These are phyloP conservation scores for Palaemon carinicauda DNA, from an alignment of 1,140 invertebrate species.

Conservation along the genomic window DNA sequence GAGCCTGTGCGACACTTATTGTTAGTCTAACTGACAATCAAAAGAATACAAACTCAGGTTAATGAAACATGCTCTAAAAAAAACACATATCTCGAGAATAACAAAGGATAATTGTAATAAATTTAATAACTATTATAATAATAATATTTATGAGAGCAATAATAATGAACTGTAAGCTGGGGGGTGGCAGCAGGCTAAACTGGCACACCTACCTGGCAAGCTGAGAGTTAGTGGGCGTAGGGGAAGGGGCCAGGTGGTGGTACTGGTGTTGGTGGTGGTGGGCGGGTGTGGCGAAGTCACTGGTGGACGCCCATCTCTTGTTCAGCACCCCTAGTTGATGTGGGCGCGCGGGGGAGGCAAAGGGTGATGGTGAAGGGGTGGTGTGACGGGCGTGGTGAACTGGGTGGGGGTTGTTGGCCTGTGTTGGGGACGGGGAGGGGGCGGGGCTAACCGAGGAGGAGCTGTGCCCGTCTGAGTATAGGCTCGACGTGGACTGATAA, in stretches of 20 bases:
- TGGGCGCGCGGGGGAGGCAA: slow-evolving; percentile 59
- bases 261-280: slow-evolving; percentile 48
- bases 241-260: slow-evolving; percentile 1
- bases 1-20: too few relatives aligned
- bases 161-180: not conserved
- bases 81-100: not conserved
- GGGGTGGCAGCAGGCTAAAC: not conserved
- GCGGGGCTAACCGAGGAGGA: slow-evolving; percentile 83
- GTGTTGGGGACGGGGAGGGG: slow-evolving; percentile 80
- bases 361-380: slow-evolving; percentile 60
- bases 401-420: slow-evolving; percentile 68
- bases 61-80: not conserved
- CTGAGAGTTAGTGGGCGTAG: slow-evolving; percentile 44
- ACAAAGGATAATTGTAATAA: not conserved
- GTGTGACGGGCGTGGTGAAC: slow-evolving; percentile 64
- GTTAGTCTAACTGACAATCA: too few relatives aligned
- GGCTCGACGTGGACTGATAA: slow-evolving; percentile 84
- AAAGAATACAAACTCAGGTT: too few relatives aligned
- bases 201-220: slow-evolving; percentile 42
- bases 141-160: not conserved
- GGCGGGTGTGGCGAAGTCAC: slow-evolving; percentile 74
- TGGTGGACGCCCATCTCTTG: slow-evolving; percentile 85
- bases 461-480: slow-evolving; percentile 85
- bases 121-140: not conserved
- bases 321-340: slow-evolving; percentile 59